Conservation (phyloP, 2,888 invertebrate genomes). For the Andrena bicolor region DNA sequence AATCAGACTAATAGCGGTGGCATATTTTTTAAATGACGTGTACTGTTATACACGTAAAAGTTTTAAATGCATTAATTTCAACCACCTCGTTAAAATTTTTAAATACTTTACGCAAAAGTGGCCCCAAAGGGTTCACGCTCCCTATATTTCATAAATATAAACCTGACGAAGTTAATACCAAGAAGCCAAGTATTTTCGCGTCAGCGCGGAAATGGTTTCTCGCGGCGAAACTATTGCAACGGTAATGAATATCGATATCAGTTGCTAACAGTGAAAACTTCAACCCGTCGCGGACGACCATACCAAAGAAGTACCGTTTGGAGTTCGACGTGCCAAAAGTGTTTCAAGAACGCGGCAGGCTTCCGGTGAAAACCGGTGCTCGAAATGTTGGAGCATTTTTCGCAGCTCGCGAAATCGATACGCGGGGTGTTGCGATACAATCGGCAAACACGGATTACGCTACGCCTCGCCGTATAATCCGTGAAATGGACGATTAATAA, state of each 20-base stretch:
- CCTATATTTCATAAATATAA: not conserved
- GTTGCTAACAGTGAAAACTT: not conserved
- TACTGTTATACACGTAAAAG: not conserved
- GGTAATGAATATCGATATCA: not conserved
- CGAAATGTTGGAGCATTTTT: conserved; percentile 30
- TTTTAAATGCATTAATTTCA: not conserved
- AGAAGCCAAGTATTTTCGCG: no score
- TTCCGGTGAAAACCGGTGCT: conserved; percentile 10
- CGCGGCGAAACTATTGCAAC: not conserved
- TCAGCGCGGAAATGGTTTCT: not conserved
- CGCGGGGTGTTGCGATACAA: conserved; percentile 46
- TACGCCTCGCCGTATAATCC: conserved; percentile 46
- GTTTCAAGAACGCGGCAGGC: conserved; percentile 27
- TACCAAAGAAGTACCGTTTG: not conserved
- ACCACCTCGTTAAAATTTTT: not conserved
- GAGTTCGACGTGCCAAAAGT: not conserved
- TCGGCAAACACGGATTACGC: conserved; percentile 57
- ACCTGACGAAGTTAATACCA: not conserved
- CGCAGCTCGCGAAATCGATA: conserved; percentile 36
- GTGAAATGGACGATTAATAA: conserved; percentile 61
- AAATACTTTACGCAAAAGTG: not conserved
- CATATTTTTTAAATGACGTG: no score
- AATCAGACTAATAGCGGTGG: no score
- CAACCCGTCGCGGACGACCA: no score
- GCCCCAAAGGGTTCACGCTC: not conserved